A percentile compares a stretch with the other conserved stretches of the same genome.
Evolutionary conservation across 2,113 vertebrate species (phyloP).

Genomic region (Pteropus alecto): DNA sequence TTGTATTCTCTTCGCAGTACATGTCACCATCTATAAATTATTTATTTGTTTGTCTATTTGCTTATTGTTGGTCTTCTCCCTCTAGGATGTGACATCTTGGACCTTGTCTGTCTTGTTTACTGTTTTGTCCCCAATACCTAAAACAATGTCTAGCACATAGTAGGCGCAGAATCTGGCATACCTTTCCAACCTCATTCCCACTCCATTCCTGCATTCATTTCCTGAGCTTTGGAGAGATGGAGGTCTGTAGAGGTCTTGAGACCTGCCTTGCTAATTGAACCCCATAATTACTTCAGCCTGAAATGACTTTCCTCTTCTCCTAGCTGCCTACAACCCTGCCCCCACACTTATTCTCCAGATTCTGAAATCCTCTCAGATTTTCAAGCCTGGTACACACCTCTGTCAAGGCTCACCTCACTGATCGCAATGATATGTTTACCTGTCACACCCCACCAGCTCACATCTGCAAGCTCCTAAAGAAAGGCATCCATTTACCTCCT

Average conservation of each 20-base stretch:
- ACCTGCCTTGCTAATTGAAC: not conserved
- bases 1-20: not conserved
- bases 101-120: not conserved
- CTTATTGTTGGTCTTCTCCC: not conserved
- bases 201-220: not conserved
- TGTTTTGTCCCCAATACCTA: not conserved
- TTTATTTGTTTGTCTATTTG: not conserved
- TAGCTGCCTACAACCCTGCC: not conserved
- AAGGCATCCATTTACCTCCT: not conserved
- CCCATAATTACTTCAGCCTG: not conserved
- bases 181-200: not conserved
- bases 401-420: not conserved
- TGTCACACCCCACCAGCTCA: not conserved
- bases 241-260: not conserved
- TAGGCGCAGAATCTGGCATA: not conserved
- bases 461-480: conserved; percentile 1
- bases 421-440: not conserved
- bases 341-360: not conserved
- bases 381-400: not conserved
- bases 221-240: not conserved
- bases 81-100: not conserved
- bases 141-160: not conserved
- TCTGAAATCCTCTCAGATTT: not conserved
- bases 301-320: not conserved
- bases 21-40: not conserved